Evolutionary conservation across 2,113 vertebrate genomes (phyloP).

Genomic region (Cheirogaleus medius): DNA sequence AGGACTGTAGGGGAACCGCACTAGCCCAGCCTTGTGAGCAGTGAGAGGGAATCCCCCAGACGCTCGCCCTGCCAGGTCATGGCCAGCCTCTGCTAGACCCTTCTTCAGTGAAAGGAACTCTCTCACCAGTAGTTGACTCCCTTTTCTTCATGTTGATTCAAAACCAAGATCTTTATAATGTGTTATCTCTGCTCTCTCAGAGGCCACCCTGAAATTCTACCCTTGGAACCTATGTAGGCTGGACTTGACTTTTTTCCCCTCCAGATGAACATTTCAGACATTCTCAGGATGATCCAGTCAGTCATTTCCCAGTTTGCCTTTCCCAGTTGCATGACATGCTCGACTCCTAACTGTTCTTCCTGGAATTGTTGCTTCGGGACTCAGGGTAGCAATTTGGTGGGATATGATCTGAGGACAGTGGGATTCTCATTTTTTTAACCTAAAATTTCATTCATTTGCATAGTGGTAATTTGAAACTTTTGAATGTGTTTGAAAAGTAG

Average conservation of each 20-base stretch:
- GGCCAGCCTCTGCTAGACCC: neutral
- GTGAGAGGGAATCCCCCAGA: neutral
- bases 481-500: neutral
- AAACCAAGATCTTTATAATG: neutral
- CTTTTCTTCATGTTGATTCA: neutral
- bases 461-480: neutral
- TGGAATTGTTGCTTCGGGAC: neutral
- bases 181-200: neutral
- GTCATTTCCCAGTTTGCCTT: neutral
- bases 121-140: neutral
- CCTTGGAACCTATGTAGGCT: neutral
- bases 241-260: neutral
- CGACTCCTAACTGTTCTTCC: neutral
- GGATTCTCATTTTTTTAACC: neutral
- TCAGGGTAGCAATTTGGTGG: neutral
- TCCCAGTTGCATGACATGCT: neutral
- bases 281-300: neutral
- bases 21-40: neutral
- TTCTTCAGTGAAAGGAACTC: neutral
- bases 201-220: neutral
- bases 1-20: neutral
- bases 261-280: neutral
- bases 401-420: neutral
- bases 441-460: neutral
- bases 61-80: neutral